Conservation (phyloP, 2,888 invertebrate genomes). For the Craniophora ligustri region DNA sequence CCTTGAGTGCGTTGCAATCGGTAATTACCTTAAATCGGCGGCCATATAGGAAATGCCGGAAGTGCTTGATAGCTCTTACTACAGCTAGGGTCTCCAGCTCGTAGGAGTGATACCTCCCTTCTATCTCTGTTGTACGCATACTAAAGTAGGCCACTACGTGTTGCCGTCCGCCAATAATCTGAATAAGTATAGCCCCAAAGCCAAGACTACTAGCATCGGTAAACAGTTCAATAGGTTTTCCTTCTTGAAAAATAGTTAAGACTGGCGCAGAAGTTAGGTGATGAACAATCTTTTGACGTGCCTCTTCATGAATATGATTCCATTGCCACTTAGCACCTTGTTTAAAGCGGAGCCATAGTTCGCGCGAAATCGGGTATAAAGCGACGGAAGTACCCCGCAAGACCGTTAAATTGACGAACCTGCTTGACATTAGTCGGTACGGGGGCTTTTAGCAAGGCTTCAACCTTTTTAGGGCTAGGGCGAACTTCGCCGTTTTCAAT, state of each 20-base stretch:
- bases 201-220: slow-evolving; percentile 16
- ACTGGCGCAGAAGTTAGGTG: slow-evolving; percentile 9
- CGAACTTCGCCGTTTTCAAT: slow-evolving; percentile 48
- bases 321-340: slow-evolving; percentile 28
- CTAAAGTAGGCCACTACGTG: slow-evolving; percentile 16
- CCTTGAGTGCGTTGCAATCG: slow-evolving; percentile 58
- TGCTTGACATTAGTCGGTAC: slow-evolving; percentile 49
- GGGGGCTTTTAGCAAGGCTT: slow-evolving; percentile 54
- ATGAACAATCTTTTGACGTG: not conserved
- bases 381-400: slow-evolving; percentile 40
- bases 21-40: slow-evolving; percentile 25
- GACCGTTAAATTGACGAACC: slow-evolving; percentile 33
- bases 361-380: slow-evolving; percentile 49
- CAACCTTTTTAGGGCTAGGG: slow-evolving; percentile 53
- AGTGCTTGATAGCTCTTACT: too few species aligned
- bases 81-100: slow-evolving; percentile 18
- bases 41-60: slow-evolving; percentile 51
- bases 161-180: slow-evolving; percentile 1
- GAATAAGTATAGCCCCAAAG: slow-evolving; percentile 9
- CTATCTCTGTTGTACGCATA: slow-evolving; percentile 11
- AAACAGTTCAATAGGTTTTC: slow-evolving; percentile 1
- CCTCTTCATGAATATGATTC: slow-evolving; percentile 43
- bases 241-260: slow-evolving; percentile 15
- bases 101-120: slow-evolving; percentile 19
- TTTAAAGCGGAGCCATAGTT: slow-evolving; percentile 43